A percentile compares a stretch with the other conserved stretches of the same genome.
Evolutionary conservation across 2,113 vertebrate species (phyloP).

Genomic region (Mesembrinibis cayennensis): DNA sequence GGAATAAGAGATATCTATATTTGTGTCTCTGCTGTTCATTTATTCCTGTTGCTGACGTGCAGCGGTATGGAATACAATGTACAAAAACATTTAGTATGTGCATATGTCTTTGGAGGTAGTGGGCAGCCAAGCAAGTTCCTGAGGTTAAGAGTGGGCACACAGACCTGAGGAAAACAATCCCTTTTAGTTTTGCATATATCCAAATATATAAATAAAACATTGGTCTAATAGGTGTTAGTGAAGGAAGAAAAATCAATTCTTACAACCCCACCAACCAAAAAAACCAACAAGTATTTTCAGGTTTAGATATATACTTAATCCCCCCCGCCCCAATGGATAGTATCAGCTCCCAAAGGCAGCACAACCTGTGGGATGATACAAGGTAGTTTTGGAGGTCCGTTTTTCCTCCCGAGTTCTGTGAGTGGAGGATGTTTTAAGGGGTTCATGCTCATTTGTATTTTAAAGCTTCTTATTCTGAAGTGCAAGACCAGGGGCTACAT

Average conservation of each 20-base stretch:
- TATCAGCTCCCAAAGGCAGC: neutral
- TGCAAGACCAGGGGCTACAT: constrained; percentile 36
- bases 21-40: neutral
- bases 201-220: neutral
- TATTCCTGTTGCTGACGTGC: neutral
- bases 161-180: neutral
- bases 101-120: accelerated
- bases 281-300: neutral
- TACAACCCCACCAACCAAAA: neutral
- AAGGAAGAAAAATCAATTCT: neutral
- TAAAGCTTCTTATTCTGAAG: constrained; percentile 53
- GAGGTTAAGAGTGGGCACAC: neutral
- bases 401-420: neutral
- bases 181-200: neutral
- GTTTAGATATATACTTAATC: neutral
- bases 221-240: neutral
- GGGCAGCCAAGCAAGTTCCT: neutral
- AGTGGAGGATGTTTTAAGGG: neutral
- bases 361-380: neutral
- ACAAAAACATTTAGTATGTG: accelerated
- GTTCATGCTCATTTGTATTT: constrained; percentile 70
- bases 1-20: accelerated
- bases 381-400: neutral
- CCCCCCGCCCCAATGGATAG: neutral
- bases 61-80: neutral